Conservation (phyloP, 2,888 invertebrate species). For the Acanthosepion lycidas region DNA sequence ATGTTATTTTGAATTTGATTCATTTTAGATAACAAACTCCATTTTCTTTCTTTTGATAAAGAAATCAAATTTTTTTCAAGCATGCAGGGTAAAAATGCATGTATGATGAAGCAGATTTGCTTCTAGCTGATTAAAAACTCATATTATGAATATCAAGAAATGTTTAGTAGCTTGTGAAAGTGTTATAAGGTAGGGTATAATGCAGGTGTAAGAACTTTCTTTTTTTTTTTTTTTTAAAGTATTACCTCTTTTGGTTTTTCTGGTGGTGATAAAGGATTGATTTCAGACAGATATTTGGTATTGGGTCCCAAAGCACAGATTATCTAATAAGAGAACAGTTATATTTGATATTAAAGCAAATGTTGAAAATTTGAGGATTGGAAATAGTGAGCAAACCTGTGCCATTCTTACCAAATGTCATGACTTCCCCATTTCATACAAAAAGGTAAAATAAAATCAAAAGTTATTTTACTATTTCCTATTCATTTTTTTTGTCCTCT, state of each 20-base stretch:
- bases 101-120: background rate
- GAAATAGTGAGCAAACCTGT: background rate
- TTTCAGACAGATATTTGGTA: conserved; percentile 2
- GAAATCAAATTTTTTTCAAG: background rate
- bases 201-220: background rate
- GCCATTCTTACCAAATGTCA: too few species aligned
- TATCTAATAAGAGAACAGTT: conserved; percentile 43
- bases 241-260: conserved; percentile 33
- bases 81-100: conserved; percentile 6
- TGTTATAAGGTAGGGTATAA: background rate
- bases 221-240: conserved; percentile 1
- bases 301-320: conserved; percentile 39
- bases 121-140: background rate
- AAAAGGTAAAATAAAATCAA: too few species aligned
- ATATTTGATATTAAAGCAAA: conserved; percentile 21
- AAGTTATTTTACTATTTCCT: too few species aligned
- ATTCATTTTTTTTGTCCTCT: too few species aligned
- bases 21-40: background rate
- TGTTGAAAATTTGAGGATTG: background rate
- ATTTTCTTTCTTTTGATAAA: background rate
- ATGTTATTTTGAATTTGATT: background rate
- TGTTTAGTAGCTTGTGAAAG: background rate
- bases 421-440: too few species aligned
- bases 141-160: background rate
- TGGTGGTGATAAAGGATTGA: conserved; percentile 13